phyloP scores from a whole-genome alignment of 2,888 invertebrate species.

The Himalopsyche tibetana region DNA sequence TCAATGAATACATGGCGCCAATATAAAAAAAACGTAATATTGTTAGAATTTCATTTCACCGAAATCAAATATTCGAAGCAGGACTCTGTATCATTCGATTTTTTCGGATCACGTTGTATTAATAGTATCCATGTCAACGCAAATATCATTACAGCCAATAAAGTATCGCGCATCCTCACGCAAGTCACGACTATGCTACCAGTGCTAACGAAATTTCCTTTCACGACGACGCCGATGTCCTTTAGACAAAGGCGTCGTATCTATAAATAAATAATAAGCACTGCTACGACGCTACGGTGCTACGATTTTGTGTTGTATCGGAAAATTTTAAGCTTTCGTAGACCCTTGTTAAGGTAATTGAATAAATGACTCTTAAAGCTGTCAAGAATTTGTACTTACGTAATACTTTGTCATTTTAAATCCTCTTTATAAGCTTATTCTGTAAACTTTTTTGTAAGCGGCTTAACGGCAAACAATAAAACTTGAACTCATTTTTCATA shows the following conservation, averaged over 20 bases:
- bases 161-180: conserved; percentile 41
- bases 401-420: conserved; percentile 30
- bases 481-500: not conserved
- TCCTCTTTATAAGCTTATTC: not conserved
- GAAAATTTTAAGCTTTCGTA: conserved; percentile 25
- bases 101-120: conserved; percentile 44
- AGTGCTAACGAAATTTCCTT: conserved; percentile 6
- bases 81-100: not conserved
- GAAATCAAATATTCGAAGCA: conserved; percentile 17
- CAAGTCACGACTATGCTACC: conserved; percentile 52
- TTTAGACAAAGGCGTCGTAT: not conserved
- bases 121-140: conserved; percentile 52
- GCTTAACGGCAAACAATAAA: not conserved
- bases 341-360: conserved; percentile 22
- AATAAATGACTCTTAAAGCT: conserved; percentile 25
- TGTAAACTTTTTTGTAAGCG: not conserved
- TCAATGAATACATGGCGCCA: too few relatives aligned
- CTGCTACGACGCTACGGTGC: not conserved
- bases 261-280: conserved; percentile 34
- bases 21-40: not conserved
- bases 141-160: conserved; percentile 55
- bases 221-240: conserved; percentile 12
- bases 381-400: conserved; percentile 26
- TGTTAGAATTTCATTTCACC: not conserved
- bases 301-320: conserved; percentile 16